Evolutionary conservation across 2,113 vertebrate genomes (phyloP), one percentile per base, ranked within the genome.

Genomic region (Varanus salvator): DNA sequence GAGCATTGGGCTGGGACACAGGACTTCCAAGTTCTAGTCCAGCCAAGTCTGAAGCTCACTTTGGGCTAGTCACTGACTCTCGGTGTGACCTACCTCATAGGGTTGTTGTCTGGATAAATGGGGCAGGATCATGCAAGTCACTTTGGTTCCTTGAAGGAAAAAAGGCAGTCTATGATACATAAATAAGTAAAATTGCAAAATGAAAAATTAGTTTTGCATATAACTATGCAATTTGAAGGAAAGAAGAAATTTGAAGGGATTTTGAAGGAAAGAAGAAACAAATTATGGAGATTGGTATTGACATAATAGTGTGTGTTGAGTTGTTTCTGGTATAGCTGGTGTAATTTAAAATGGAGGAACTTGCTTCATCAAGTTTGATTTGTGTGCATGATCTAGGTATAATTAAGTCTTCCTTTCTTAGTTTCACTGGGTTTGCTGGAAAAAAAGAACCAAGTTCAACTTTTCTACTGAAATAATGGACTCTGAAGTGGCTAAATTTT

Each of bases 311-410:
- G 93, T 74, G 21, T 90, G 87, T 95, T 90, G 88, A 86, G 96
- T 95, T 77, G 92, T 88, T 95, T 91, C 75, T 95, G 91, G 84
- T 48, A 6, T 87, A 92, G 84, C 75, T 95, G 69, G 82, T 93
- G 5, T 88, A 90, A 89, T 92, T 72, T 72, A 91, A 92, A 93
- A 95, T 92, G 5, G 17, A 72, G 48, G 19, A 74, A 57, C 54
- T 9, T 71, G 66, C 68, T 48, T 52, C 12, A 72, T 27, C 23
- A 8, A 27, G 38, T 44, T 44, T 44, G 38, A 44, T 44, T 44
- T 44, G 66, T 85, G 66, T 71, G 8, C 68, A 57, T 57, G 48
- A 44, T 4, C 52, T 76, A 44, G 44, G 14, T 5, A 27, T 17
- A 60, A 21, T 86, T 38, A 27, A 54, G 12, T 14, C 8, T 57